phyloP scores from a whole-genome alignment of 2,113 vertebrate species.

The Nipponia nippon region DNA sequence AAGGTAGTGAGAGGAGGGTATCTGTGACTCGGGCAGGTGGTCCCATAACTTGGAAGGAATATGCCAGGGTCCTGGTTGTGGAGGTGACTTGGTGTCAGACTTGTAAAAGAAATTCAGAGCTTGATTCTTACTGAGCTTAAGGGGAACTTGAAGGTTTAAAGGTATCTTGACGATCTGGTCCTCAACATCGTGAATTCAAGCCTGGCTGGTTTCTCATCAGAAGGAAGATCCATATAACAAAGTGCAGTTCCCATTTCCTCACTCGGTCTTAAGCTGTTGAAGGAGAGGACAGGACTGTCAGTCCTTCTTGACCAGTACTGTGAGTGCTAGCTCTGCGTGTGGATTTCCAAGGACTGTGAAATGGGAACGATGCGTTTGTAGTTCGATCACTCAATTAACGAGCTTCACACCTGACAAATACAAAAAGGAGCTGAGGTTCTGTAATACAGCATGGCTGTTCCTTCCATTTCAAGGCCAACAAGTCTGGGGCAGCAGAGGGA shows the following conservation, averaged over 20 bases:
- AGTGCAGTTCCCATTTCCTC: not conserved
- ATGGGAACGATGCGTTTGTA: not conserved
- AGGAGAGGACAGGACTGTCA: not conserved
- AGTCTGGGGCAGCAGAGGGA: not conserved
- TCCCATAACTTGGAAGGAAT: not conserved
- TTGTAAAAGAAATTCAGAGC: not conserved
- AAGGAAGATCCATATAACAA: not conserved
- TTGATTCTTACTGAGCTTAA: not conserved
- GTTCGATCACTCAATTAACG: not conserved
- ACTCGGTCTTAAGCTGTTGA: not conserved
- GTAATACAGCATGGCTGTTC: not conserved
- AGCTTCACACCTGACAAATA: not conserved
- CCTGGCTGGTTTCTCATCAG: not conserved
- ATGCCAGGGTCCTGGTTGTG: not conserved
- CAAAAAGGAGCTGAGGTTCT: not conserved
- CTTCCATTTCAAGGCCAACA: not conserved
- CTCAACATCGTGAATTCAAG: not conserved
- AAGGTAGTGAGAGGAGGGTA: not conserved
- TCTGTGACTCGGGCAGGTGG: not conserved
- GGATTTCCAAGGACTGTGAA: not conserved
- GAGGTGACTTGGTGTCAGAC: not conserved
- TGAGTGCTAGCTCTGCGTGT: not conserved
- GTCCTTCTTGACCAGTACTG: not conserved
- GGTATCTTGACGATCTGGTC: not conserved
- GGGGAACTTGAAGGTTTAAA: not conserved